phyloP scores from a whole-genome alignment of 2,888 invertebrate genomes.

The Drosophila picticornis region DNA sequence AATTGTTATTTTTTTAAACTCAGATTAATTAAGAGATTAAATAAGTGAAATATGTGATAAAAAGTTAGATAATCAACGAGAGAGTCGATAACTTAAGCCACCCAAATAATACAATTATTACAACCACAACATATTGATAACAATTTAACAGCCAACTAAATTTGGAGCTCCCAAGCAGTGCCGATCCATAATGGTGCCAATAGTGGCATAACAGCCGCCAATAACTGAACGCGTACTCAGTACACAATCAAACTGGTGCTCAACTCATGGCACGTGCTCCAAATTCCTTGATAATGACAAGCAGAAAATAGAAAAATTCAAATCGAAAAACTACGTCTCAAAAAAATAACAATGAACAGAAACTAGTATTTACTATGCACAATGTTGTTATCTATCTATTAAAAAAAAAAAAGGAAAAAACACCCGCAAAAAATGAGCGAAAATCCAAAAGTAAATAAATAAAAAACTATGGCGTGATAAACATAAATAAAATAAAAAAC shows the following conservation, averaged over 20 bases:
- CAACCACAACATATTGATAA: neutral
- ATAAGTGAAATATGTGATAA: neutral
- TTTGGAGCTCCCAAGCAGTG: neutral
- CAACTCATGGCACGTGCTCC: slow-evolving; percentile 59
- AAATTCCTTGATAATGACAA: slow-evolving; percentile 22
- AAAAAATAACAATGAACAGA: slow-evolving; percentile 44
- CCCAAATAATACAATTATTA: neutral
- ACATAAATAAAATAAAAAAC: slow-evolving; percentile 8
- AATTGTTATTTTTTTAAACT: neutral
- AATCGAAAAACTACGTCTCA: slow-evolving; percentile 41
- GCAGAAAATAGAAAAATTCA: slow-evolving; percentile 2
- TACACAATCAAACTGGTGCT: slow-evolving; percentile 18
- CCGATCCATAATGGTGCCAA: neutral
- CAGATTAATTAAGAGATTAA: neutral
- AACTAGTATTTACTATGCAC: slow-evolving; percentile 48
- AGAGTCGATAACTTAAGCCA: neutral
- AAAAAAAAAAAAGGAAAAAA: slow-evolving; percentile 14
- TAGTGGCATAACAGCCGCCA: neutral
- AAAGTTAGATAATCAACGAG: neutral
- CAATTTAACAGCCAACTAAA: neutral
- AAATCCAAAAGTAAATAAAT: slow-evolving; percentile 48
- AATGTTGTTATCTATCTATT: slow-evolving; percentile 52
- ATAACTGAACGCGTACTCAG: slow-evolving; percentile 1
- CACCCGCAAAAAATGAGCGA: slow-evolving; percentile 18
- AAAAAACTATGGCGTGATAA: slow-evolving; percentile 47